Evolutionary conservation across 2,797 vertebrate species (phyloP).

Genomic region (Mionectes olivaceus): DNA sequence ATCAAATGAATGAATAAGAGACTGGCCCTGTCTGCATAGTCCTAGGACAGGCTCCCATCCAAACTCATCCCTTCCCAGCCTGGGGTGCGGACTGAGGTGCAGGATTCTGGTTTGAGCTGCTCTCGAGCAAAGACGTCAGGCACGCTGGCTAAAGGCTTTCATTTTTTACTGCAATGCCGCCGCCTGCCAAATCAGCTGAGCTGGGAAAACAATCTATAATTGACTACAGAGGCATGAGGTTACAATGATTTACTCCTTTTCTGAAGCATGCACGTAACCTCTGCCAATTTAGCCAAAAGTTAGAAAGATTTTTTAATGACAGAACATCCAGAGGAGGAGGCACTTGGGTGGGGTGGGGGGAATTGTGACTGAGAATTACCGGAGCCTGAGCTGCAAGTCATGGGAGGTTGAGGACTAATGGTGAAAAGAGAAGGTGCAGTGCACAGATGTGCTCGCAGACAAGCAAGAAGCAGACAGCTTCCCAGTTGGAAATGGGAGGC

Average conservation of each 20-base stretch:
- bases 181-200: conserved; percentile 55
- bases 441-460: not conserved
- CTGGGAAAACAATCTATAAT: conserved; percentile 66
- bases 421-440: not conserved
- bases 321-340: not conserved
- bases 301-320: conserved; percentile 21
- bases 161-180: conserved; percentile 28
- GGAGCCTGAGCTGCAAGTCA: not conserved
- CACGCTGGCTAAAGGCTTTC: not conserved
- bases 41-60: not conserved
- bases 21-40: not conserved
- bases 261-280: conserved; percentile 35
- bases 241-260: conserved; percentile 61
- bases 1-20: not conserved
- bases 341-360: not conserved
- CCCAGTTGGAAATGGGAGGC: not conserved
- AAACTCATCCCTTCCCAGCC: not conserved
- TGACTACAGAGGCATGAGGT: conserved; percentile 63
- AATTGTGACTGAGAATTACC: not conserved
- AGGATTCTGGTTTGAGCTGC: conserved; percentile 60
- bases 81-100: not conserved
- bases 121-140: conserved; percentile 34
- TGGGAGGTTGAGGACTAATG: not conserved
- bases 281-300: conserved; percentile 56
- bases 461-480: not conserved